These are phyloP conservation scores for Dermolepida albohirtum DNA, from an alignment of 2,888 invertebrate genomes.

Conservation along the genomic window DNA sequence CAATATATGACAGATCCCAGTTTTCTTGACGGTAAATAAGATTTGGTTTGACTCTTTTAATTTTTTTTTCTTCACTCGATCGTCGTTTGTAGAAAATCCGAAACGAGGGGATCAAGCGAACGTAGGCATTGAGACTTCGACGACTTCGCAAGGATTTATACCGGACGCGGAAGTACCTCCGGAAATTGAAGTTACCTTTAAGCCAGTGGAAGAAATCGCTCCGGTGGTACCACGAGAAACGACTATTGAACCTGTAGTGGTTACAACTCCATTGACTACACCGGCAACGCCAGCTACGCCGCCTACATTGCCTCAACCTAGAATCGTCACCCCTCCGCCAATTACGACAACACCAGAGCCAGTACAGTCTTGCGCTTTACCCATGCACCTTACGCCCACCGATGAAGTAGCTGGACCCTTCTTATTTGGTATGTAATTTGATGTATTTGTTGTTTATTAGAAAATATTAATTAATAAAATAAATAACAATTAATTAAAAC, in stretches of 20 bases:
- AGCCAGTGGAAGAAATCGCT: not conserved
- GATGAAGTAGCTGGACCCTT: constrained; percentile 70
- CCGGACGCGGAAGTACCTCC: not conserved
- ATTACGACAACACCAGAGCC: constrained; percentile 54
- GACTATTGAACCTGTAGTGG: not conserved
- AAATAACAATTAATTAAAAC: no score
- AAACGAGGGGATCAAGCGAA: constrained; percentile 58
- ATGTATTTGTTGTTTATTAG: no score
- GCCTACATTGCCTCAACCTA: constrained; percentile 56
- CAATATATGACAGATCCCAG: constrained; percentile 9
- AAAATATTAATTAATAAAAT: no score
- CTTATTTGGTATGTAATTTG: constrained; percentile 71
- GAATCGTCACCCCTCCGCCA: constrained; percentile 47
- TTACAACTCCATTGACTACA: not conserved
- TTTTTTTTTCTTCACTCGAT: no score
- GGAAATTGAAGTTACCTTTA: not conserved
- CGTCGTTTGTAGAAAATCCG: constrained; percentile 44
- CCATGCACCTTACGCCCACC: constrained; percentile 65
- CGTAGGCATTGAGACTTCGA: constrained; percentile 42
- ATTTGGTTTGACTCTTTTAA: not conserved
- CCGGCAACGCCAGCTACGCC: constrained; percentile 52
- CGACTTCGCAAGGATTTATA: not conserved
- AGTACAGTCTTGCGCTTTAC: constrained; percentile 68
- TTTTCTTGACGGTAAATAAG: constrained; percentile 30
- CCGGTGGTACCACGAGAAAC: not conserved